Percentiles rank a stretch among this genome's conserved stretches.
These are phyloP conservation scores for Allygus modestus DNA, from an alignment of 2,888 invertebrate genomes.

Conservation along the genomic window DNA sequence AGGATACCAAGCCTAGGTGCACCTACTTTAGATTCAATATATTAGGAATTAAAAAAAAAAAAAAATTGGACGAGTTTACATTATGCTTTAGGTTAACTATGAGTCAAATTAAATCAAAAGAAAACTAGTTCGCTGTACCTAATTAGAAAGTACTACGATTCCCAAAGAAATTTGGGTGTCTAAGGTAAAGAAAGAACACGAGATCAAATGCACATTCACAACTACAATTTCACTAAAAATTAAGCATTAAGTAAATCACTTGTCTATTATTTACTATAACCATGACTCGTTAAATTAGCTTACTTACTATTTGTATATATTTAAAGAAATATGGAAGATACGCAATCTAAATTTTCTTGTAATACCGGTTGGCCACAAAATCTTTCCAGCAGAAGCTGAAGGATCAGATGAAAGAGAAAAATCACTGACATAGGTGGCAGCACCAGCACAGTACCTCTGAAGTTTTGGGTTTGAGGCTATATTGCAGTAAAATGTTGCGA, in stretches of 20 bases:
- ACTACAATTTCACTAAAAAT: too few relatives aligned
- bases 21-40: too few relatives aligned
- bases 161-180: slow-evolving; percentile 13
- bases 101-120: too few relatives aligned
- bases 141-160: too few relatives aligned
- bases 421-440: slow-evolving; percentile 41
- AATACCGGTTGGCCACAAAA: slow-evolving; percentile 16
- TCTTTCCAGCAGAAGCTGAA: slow-evolving; percentile 44
- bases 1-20: too few relatives aligned
- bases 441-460: slow-evolving; percentile 26
- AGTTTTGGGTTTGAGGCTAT: slow-evolving; percentile 47
- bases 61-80: too few relatives aligned
- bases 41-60: too few relatives aligned
- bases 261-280: too few relatives aligned
- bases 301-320: background rate
- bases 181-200: background rate
- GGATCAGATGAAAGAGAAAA: slow-evolving; percentile 42
- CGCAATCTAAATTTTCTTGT: background rate
- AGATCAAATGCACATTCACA: background rate
- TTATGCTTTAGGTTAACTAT: too few relatives aligned
- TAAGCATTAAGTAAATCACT: too few relatives aligned
- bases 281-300: too few relatives aligned
- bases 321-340: background rate
- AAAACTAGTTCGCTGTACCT: too few relatives aligned
- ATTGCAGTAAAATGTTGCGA: background rate